Percentiles rank a stretch among this genome's conserved stretches.
Evolutionary conservation across 1,140 invertebrate species (phyloP).

Genomic region (Sycophila sp.): DNA sequence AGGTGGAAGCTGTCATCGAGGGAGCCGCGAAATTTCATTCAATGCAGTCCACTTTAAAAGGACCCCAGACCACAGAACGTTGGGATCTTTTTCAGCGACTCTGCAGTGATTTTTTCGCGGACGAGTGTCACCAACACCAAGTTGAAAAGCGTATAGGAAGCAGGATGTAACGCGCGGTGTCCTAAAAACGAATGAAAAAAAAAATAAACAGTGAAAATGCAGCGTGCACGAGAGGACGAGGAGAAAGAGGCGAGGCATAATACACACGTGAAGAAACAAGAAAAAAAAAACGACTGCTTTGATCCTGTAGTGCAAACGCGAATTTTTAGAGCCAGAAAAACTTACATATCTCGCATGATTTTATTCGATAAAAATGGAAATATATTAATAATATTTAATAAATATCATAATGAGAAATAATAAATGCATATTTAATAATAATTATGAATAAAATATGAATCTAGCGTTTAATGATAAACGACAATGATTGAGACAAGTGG

Average conservation of each 20-base stretch:
- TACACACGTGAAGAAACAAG: neutral
- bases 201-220: no score
- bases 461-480: neutral
- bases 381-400: neutral
- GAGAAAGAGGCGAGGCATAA: no score
- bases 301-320: neutral
- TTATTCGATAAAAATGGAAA: constrained; percentile 20
- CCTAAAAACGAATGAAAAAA: no score
- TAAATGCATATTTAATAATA: constrained; percentile 2
- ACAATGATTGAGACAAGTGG: neutral
- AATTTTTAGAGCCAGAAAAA: constrained; percentile 34
- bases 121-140: constrained; percentile 11
- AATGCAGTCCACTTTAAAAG: no score
- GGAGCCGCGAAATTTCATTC: no score
- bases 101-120: no score
- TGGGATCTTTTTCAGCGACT: no score
- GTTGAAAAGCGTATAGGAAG: no score
- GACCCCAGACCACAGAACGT: no score
- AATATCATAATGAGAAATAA: neutral
- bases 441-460: neutral
- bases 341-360: constrained; percentile 34
- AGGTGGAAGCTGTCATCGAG: no score
- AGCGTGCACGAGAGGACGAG: no score
- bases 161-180: no score
- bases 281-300: constrained; percentile 2